Evolutionary conservation across 2,797 vertebrate species (phyloP).

Genomic region (Myoxocephalus aenaeus): DNA sequence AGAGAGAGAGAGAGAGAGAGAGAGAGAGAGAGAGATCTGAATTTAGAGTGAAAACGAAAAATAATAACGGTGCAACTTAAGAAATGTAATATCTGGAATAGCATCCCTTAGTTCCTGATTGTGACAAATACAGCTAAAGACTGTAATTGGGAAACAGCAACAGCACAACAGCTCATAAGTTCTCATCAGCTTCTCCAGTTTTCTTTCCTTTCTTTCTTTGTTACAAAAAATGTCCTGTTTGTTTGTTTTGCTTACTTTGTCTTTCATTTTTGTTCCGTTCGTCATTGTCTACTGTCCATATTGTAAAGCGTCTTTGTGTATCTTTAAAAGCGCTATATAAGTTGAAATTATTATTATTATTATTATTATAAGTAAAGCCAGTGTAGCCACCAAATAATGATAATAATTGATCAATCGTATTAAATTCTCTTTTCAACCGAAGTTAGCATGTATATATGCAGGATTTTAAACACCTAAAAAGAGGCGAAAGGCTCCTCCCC

Average conservation of each 20-base stretch:
- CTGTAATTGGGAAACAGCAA: background rate
- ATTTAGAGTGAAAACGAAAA: background rate
- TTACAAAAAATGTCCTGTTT: no score
- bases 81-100: background rate
- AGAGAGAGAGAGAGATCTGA: background rate
- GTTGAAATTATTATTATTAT: no score
- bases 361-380: background rate
- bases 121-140: background rate
- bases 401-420: background rate
- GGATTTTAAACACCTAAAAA: background rate
- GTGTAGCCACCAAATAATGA: background rate
- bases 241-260: no score
- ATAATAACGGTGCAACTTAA: background rate
- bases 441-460: background rate
- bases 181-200: no score
- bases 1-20: no score
- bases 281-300: no score
- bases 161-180: background rate
- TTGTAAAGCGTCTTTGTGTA: no score
- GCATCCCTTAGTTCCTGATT: background rate
- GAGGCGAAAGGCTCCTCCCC: background rate
- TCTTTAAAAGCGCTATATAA: no score
- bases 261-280: no score
- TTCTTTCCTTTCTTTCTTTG: no score
- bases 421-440: background rate